Base-by-base conservation (phyloP, 92 coral and sea anemone genomes). In the Virgularia gustaviana region DNA sequence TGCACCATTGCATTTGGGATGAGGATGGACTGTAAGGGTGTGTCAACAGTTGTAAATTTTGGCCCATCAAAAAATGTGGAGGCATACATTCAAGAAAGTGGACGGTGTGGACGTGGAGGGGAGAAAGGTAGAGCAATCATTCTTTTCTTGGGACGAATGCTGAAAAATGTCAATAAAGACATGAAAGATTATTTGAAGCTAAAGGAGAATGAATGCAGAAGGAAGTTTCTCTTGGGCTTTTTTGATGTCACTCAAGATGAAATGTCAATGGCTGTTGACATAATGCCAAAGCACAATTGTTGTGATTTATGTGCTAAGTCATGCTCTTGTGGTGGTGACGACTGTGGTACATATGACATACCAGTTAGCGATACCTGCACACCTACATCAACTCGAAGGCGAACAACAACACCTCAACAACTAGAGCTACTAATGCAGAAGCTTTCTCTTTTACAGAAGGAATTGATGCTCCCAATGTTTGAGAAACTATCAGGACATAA, bases 1-100 rank as follows among this genome's bases (percentile, higher is more conserved):
- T 78, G 78, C 19, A 77, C 79, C 1, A 62, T 82, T 60, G 86
- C 86, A 10, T 82, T 82, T 45, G 86, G 85, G 11, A 75, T 81
- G 86, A 77, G 82, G 23, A 74, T 81, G 16, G 62, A 81, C 28
- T 76, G 82, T 20, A 81, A 76, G 33, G 67, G 68, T 23, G 86
- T 75, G 0, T 54, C 71, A 56, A 75, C 62, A 18, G 36, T 80
- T 44, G 49, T 80, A 24, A 60, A 73, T 37, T 73, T 80, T 49
- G 80, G 85, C 1, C 80, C 85, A 10, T 63, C 85, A 9, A 43
- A 63, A 25, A 60, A 75, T 13, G 32, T 80, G 18, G 85, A 80
- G 63, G 4, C 36, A 10, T 79, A 79, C 13, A 19, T 79, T 3
- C 85, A 80, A 42, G 73, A 80, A 36, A 49, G 85, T 75, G 85